These are phyloP conservation scores for Procambarus clarkii DNA, from an alignment of 1,140 invertebrate genomes.

Conservation along the genomic window DNA sequence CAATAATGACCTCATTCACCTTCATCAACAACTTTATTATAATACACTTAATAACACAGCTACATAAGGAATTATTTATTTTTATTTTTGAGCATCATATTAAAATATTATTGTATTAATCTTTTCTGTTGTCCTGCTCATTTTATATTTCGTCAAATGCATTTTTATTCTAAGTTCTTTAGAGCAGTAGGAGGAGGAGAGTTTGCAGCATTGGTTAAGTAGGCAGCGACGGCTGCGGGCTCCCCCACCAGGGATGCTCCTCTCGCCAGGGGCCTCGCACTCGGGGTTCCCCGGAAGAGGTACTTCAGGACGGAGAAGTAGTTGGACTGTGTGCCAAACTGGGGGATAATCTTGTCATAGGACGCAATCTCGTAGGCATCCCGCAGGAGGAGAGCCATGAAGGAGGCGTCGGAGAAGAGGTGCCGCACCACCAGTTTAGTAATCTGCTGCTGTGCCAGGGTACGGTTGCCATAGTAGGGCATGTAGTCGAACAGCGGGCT, in stretches of 20 bases:
- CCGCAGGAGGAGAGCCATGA: constrained; percentile 50
- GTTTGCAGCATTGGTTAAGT: background rate
- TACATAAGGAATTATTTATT: too few relatives aligned
- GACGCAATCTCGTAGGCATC: constrained; percentile 65
- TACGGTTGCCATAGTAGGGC: constrained; percentile 71
- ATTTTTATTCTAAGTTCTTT: background rate
- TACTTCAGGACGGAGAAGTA: constrained; percentile 65
- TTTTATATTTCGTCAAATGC: too few relatives aligned
- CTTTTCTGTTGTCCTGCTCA: too few relatives aligned
- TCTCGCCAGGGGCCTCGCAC: background rate
- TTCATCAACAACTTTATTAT: too few relatives aligned
- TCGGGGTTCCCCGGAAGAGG: constrained; percentile 23
- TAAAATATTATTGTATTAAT: too few relatives aligned
- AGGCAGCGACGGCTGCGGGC: background rate
- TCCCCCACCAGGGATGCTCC: constrained; percentile 19
- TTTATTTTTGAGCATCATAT: too few relatives aligned
- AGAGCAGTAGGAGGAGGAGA: background rate
- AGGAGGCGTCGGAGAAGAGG: constrained; percentile 66
- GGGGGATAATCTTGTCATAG: constrained; percentile 71
- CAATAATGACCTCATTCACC: too few relatives aligned
- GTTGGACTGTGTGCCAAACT: constrained; percentile 64
- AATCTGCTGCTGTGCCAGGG: constrained; percentile 60
- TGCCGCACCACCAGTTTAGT: constrained; percentile 53
- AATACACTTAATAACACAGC: too few relatives aligned
- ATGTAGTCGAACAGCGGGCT: constrained; percentile 71